Evolutionary conservation across 2,797 vertebrate genomes (phyloP), one percentile per base, ranked within the genome.

Genomic region (Acanthurus tractus): DNA sequence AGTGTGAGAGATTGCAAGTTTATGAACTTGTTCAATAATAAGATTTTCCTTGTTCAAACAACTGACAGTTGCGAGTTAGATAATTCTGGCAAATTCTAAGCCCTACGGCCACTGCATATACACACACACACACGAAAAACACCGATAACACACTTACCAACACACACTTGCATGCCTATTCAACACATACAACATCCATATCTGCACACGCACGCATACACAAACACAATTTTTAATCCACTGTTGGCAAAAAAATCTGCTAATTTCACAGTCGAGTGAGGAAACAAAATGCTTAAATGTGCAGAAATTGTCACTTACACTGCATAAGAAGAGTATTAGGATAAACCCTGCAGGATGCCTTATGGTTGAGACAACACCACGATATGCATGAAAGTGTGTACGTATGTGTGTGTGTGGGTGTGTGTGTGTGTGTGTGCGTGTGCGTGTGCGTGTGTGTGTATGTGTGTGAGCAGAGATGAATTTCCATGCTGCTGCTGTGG

Each of bases 271-370:
- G 82, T 79, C 58, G 84, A 82, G 34, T 84, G 81, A 87, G 69
- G 78, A 89, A 91, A 93, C 85, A 89, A 94, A 93, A 92, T 88
- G 87, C 88, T 88, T 89, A 90, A 93, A 93, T 81, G 79, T 88
- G 85, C 83, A 93, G 72, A 88, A 94, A 92, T 77, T 71, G 86
- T 89, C 81, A 88, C 84, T 89, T 87, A 82, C 69, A 71, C 84
- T 48, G 81, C 75, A 81, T 74, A 79, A 79, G 74, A 78, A 59
- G 61, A 85, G 75, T 68, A 82, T 71, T 53, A 48, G 44, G 58
- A 83, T 69, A 77, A 69, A 81, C 61, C 68, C 76, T 83, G 76
- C 58, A 85, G 55, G 61, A 85, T 52, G 79, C 56, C 22, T 76
- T 23, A 70, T 78, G 71, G 66, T 68, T 70, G 48, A 72, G 52